phyloP scores from a whole-genome alignment of 2,888 invertebrate species.

The Gastracanthus pulcherrimus region DNA sequence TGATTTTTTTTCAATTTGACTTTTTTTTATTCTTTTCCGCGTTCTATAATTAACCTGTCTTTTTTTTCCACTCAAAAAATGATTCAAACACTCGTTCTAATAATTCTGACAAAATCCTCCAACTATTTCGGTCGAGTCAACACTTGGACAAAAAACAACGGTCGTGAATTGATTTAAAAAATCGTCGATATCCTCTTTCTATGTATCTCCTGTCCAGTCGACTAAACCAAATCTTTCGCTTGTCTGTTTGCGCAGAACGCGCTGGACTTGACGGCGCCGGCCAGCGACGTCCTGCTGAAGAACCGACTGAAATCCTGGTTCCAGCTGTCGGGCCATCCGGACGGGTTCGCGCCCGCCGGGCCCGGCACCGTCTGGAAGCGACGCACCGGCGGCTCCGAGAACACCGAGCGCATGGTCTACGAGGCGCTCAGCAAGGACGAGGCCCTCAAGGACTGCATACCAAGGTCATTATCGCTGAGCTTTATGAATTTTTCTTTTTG shows the following conservation, averaged over 20 bases:
- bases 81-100: too few relatives aligned
- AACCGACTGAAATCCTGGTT: constrained; percentile 86
- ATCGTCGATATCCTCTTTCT: too few relatives aligned
- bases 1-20: neutral
- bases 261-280: constrained; percentile 93
- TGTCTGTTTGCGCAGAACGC: constrained; percentile 84
- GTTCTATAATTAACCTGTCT: constrained; percentile 8
- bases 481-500: too few relatives aligned
- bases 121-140: too few relatives aligned
- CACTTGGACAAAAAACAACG: neutral
- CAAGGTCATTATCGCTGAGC: constrained; percentile 78
- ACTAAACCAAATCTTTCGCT: too few relatives aligned
- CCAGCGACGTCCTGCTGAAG: constrained; percentile 90
- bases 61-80: too few relatives aligned
- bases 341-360: constrained; percentile 94
- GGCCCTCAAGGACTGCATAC: constrained; percentile 86
- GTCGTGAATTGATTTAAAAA: neutral
- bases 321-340: constrained; percentile 95
- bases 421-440: constrained; percentile 88
- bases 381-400: constrained; percentile 84
- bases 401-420: constrained; percentile 88
- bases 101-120: too few relatives aligned
- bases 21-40: neutral
- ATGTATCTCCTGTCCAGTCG: too few relatives aligned
- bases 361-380: constrained; percentile 97